A percentile compares a stretch with the other conserved stretches of the same genome.
phyloP scores from a whole-genome alignment of 2,888 invertebrate genomes.

The Crematogaster levior region DNA sequence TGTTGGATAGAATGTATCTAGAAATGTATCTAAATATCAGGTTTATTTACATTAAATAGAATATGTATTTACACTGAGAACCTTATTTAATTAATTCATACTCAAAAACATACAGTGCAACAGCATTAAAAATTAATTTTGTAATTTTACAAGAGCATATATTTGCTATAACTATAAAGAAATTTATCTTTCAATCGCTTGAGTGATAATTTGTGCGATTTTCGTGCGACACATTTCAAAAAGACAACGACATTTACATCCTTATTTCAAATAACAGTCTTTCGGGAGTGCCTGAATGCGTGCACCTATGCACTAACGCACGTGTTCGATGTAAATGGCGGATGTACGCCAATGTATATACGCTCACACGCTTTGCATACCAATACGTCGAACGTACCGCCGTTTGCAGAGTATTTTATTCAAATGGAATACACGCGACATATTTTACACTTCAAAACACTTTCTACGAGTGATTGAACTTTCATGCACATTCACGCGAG shows the following conservation, averaged over 20 bases:
- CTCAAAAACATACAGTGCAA: background rate
- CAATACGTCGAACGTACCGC: conserved; percentile 17
- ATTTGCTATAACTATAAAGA: background rate
- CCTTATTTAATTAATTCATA: background rate
- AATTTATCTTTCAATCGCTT: background rate
- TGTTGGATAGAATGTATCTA: too few species aligned
- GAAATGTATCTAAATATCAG: too few species aligned
- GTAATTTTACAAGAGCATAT: background rate
- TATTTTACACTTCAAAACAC: conserved; percentile 27
- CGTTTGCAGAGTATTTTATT: conserved; percentile 31
- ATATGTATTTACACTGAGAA: background rate
- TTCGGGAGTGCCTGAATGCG: background rate
- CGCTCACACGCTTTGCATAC: conserved; percentile 17
- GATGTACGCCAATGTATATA: conserved; percentile 37
- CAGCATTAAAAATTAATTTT: background rate
- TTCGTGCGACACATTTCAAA: background rate
- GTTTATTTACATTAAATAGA: too few species aligned
- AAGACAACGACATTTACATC: conserved; percentile 28
- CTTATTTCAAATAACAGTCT: background rate
- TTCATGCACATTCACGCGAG: background rate
- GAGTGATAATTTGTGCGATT: conserved; percentile 1
- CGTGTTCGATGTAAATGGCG: conserved; percentile 34
- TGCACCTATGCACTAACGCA: background rate
- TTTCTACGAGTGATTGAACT: conserved; percentile 9
- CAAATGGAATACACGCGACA: background rate